A percentile compares a stretch with the other conserved stretches of the same genome.
These are phyloP conservation scores for Gymnopithys bicolor DNA, from an alignment of 2,797 vertebrate species.

Conservation along the genomic window DNA sequence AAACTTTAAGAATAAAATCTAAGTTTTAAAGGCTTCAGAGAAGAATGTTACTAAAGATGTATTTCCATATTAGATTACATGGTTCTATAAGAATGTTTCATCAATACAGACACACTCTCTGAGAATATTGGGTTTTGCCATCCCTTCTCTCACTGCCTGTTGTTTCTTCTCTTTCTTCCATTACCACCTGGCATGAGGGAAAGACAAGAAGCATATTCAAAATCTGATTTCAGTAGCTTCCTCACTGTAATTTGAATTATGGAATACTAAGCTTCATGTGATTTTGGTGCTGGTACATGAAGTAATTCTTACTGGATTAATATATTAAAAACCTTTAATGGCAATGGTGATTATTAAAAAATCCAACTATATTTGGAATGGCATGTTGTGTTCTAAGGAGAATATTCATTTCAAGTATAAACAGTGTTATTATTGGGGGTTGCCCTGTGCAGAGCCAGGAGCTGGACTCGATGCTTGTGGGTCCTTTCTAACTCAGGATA, in stretches of 20 bases:
- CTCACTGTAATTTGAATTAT: background rate
- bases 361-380: background rate
- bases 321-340: background rate
- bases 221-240: background rate
- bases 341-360: background rate
- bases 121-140: background rate
- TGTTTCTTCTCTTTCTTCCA: background rate
- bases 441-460: background rate
- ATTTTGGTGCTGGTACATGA: background rate
- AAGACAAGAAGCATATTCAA: background rate
- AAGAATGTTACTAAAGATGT: background rate
- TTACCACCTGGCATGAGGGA: accelerated
- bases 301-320: background rate
- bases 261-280: background rate
- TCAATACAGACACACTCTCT: background rate
- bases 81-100: background rate
- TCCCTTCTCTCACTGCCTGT: background rate
- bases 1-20: background rate
- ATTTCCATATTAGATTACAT: background rate
- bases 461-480: background rate
- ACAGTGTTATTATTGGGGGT: background rate
- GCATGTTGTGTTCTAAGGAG: background rate
- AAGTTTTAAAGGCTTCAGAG: background rate
- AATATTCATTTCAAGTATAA: background rate
- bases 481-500: background rate